A percentile compares a stretch with the other conserved stretches of the same genome.
phyloP scores from a whole-genome alignment of 2,113 vertebrate genomes.

The Oreotrochilus melanogaster region DNA sequence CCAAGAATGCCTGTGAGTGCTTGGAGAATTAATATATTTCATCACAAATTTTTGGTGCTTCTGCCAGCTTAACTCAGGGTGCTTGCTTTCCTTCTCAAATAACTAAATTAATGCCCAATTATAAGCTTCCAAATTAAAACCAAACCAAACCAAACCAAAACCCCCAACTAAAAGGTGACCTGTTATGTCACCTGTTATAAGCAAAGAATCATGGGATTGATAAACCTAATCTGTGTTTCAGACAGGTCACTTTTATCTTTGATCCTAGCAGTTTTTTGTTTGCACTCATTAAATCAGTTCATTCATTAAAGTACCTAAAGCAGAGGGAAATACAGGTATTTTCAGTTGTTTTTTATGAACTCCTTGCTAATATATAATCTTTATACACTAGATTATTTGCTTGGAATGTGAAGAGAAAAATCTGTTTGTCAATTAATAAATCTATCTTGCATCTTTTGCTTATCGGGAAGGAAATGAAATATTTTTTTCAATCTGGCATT shows the following conservation, averaged over 20 bases:
- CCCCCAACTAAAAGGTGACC: neutral
- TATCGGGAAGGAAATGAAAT: neutral
- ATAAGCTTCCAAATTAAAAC: neutral
- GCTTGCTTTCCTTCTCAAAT: neutral
- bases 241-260: neutral
- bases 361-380: neutral
- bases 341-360: neutral
- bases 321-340: neutral
- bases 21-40: neutral
- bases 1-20: neutral
- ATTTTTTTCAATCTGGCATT: neutral
- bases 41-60: neutral
- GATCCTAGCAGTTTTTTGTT: neutral
- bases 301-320: neutral
- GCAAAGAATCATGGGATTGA: neutral
- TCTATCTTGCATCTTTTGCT: neutral
- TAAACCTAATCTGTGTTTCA: neutral
- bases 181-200: neutral
- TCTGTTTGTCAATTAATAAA: neutral
- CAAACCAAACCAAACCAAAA: neutral
- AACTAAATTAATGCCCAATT: neutral
- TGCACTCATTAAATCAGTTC: neutral
- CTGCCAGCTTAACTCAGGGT: neutral
- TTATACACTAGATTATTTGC: rapidly evolving
- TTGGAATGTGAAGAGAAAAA: neutral